Conservation (phyloP, 2,797 vertebrate genomes). For the Dendrocincla tyrannina region DNA sequence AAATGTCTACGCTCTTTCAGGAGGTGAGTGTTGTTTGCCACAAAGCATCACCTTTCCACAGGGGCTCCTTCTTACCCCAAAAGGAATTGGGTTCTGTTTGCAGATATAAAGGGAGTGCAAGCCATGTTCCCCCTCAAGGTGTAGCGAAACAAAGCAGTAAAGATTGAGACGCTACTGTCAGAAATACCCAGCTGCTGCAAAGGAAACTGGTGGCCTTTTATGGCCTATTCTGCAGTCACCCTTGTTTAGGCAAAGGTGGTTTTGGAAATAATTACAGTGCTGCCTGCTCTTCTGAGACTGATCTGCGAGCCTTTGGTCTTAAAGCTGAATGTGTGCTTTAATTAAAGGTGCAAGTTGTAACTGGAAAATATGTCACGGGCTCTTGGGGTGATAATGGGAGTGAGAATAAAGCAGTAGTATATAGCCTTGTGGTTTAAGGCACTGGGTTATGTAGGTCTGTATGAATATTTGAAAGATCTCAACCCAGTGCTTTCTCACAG, state of each 20-base stretch:
- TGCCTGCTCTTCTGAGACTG: constrained; percentile 50
- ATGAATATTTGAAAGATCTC: not conserved
- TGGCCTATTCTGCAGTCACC: not conserved
- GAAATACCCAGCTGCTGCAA: not conserved
- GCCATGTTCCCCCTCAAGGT: not conserved
- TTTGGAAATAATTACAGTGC: constrained; percentile 24
- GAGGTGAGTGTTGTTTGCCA: constrained; percentile 82
- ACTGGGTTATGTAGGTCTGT: not conserved
- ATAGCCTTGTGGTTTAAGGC: not conserved
- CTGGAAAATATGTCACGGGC: constrained; percentile 38
- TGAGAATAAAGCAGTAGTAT: not conserved
- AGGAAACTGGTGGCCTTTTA: not conserved
- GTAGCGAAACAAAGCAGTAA: not conserved
- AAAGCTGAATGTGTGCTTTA: constrained; percentile 15
- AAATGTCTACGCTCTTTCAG: constrained; percentile 98
- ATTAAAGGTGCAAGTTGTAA: constrained; percentile 23
- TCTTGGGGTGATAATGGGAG: not conserved
- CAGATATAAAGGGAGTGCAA: not conserved
- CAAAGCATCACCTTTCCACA: not conserved
- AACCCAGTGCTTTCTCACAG: not conserved
- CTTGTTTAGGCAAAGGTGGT: constrained; percentile 13
- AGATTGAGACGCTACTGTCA: not conserved
- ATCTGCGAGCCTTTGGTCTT: constrained; percentile 8
- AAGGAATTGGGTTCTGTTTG: not conserved
- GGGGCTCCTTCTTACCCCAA: not conserved